Evolutionary conservation across 2,113 vertebrate species (phyloP).

Genomic region (Protomyctophum bolini): DNA sequence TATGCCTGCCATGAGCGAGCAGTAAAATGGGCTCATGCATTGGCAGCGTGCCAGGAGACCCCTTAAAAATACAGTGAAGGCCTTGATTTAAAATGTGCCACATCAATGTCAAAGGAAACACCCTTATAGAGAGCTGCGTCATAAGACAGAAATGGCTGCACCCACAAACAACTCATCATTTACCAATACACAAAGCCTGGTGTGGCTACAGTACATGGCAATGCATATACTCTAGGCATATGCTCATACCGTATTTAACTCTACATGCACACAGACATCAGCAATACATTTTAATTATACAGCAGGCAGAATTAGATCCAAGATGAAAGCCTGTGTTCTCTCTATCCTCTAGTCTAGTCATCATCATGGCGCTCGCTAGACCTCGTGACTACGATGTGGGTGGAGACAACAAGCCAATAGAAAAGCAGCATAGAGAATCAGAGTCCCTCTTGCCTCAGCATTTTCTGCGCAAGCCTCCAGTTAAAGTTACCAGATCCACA

Average conservation of each 20-base stretch:
- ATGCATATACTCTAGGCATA: conserved; percentile 32
- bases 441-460: conserved; percentile 64
- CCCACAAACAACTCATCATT: conserved; percentile 47
- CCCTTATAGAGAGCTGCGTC: conserved; percentile 37
- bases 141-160: conserved; percentile 43
- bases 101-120: conserved; percentile 60
- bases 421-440: conserved; percentile 45
- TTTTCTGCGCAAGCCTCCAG: conserved; percentile 59
- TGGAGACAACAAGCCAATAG: conserved; percentile 67
- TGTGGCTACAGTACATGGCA: conserved; percentile 43
- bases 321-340: conserved; percentile 66
- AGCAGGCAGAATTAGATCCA: conserved; percentile 49
- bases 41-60: conserved; percentile 71
- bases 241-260: conserved; percentile 37
- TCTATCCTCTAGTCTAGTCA: conserved; percentile 40
- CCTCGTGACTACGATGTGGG: conserved; percentile 66
- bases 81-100: conserved; percentile 66
- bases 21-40: conserved; percentile 56
- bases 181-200: conserved; percentile 54
- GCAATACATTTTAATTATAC: conserved; percentile 44
- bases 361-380: conserved; percentile 59
- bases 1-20: conserved; percentile 40
- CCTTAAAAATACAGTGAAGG: conserved; percentile 68
- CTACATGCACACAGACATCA: conserved; percentile 49
- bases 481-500: conserved; percentile 61